Percentiles rank a stretch among this genome's conserved stretches.
phyloP scores from a whole-genome alignment of 2,113 vertebrate genomes.

The Thamnaconus septentrionalis region DNA sequence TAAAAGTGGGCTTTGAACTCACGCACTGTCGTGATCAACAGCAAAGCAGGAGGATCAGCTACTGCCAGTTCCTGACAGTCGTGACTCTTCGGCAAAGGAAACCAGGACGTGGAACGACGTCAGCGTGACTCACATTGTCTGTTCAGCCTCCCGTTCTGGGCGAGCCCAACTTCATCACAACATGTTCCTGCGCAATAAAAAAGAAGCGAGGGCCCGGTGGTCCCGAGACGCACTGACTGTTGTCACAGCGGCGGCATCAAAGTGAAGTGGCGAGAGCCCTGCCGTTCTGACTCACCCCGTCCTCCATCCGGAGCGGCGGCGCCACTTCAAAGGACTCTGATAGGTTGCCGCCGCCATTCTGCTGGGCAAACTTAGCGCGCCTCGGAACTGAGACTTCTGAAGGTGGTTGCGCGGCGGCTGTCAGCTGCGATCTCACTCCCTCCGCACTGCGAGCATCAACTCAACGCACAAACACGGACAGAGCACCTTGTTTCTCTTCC shows the following conservation, averaged over 20 bases:
- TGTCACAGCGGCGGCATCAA: slow-evolving; percentile 46
- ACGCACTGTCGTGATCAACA: no score
- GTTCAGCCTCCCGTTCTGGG: slow-evolving; percentile 22
- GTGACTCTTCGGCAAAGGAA: slow-evolving; percentile 43
- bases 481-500: no score
- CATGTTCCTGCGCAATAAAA: slow-evolving; percentile 25
- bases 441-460: no score
- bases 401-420: no score
- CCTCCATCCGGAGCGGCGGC: background rate
- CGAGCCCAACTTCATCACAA: slow-evolving; percentile 29
- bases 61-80: slow-evolving; percentile 10
- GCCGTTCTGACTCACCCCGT: slow-evolving; percentile 12
- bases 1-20: no score
- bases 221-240: slow-evolving; percentile 17
- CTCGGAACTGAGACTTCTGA: no score
- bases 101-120: slow-evolving; percentile 26
- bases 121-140: slow-evolving; percentile 40
- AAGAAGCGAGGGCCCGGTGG: slow-evolving; percentile 19
- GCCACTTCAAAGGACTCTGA: slow-evolving; percentile 20
- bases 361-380: slow-evolving; percentile 19
- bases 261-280: slow-evolving; percentile 40
- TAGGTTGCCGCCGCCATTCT: slow-evolving; percentile 11
- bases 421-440: no score
- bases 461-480: no score
- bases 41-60: no score